These are phyloP conservation scores for Cosmia pyralina DNA, from an alignment of 2,888 invertebrate genomes.

Conservation along the genomic window DNA sequence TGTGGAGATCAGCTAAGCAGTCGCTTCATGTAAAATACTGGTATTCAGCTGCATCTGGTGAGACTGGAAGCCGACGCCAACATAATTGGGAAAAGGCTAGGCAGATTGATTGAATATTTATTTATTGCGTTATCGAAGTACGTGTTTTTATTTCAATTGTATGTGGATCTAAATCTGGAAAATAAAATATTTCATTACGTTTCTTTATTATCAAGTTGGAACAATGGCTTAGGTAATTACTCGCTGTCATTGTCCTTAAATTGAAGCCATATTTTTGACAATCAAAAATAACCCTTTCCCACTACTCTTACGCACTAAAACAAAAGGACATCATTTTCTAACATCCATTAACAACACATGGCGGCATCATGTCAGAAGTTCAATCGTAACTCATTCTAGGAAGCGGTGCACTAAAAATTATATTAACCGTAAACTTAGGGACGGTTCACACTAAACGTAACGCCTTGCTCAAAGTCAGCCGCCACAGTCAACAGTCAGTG, in stretches of 20 bases:
- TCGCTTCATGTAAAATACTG: no score
- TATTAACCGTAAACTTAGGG: slow-evolving; percentile 56
- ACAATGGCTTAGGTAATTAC: neutral
- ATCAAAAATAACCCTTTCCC: slow-evolving; percentile 38
- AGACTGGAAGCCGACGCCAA: no score
- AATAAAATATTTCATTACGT: no score
- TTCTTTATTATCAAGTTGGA: neutral
- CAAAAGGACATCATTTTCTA: slow-evolving; percentile 47
- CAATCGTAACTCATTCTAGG: slow-evolving; percentile 63
- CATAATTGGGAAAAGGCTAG: no score
- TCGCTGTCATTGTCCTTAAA: slow-evolving; percentile 31
- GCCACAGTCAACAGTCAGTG: neutral
- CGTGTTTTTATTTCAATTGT: no score
- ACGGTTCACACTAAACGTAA: neutral
- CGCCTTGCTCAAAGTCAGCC: neutral
- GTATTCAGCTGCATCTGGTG: no score
- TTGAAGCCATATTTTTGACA: slow-evolving; percentile 27
- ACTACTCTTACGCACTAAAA: slow-evolving; percentile 35
- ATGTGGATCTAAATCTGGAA: no score
- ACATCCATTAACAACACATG: slow-evolving; percentile 60
- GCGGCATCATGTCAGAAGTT: slow-evolving; percentile 63
- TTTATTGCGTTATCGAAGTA: no score
- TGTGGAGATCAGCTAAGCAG: no score
- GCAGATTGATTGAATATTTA: no score
- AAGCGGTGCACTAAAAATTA: slow-evolving; percentile 61